Evolutionary conservation across 2,888 invertebrate species (phyloP).

Genomic region (Tinea pellionella): DNA sequence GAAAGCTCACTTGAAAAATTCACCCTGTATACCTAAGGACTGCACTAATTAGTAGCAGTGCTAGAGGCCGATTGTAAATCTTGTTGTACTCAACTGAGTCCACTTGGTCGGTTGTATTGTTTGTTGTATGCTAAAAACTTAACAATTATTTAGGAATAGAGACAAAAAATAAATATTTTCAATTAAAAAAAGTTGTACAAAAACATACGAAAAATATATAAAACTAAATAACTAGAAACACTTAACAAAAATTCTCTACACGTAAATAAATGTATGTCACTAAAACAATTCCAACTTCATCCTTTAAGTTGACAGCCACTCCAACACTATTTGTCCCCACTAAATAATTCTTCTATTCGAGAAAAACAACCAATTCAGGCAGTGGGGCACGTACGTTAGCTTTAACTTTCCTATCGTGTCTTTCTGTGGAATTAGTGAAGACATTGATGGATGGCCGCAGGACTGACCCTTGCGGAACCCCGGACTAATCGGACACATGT

Average conservation of each 20-base stretch:
- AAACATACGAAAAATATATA: too few relatives aligned
- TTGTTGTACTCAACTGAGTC: too few relatives aligned
- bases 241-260: conserved; percentile 3
- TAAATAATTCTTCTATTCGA: conserved; percentile 35
- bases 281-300: conserved; percentile 7
- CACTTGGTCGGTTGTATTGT: too few relatives aligned
- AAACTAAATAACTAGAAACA: too few relatives aligned
- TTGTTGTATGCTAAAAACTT: too few relatives aligned
- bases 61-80: too few relatives aligned
- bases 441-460: conserved; percentile 33
- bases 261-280: conserved; percentile 12
- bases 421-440: conserved; percentile 33
- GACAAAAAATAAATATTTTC: too few relatives aligned
- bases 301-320: conserved; percentile 17
- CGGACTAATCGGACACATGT: conserved; percentile 20
- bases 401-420: conserved; percentile 32
- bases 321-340: conserved; percentile 45
- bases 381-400: conserved; percentile 26
- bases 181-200: too few relatives aligned
- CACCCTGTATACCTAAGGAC: too few relatives aligned
- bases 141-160: too few relatives aligned
- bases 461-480: conserved; percentile 24
- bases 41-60: too few relatives aligned
- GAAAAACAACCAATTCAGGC: conserved; percentile 38
- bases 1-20: too few relatives aligned